These are phyloP conservation scores for Ethmia dodecea DNA, from an alignment of 2,888 invertebrate genomes.

Conservation along the genomic window DNA sequence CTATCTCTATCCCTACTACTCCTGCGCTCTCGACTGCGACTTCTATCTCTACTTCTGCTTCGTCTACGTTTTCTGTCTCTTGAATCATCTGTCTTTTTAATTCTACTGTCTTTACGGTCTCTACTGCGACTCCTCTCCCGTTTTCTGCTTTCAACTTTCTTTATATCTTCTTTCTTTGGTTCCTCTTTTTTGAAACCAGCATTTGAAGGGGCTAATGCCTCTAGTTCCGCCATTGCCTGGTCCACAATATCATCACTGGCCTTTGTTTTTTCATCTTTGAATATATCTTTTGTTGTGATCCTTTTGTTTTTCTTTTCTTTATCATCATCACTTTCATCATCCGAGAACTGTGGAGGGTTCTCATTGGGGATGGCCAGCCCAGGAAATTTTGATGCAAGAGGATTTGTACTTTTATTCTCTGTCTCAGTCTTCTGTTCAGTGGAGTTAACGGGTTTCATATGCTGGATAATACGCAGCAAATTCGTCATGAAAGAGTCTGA, in stretches of 20 bases:
- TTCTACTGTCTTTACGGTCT: conserved; percentile 35
- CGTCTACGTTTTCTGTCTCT: conserved; percentile 31
- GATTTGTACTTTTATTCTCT: conserved; percentile 54
- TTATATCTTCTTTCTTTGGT: conserved; percentile 29
- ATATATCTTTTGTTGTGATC: conserved; percentile 61
- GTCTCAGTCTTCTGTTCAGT: conserved; percentile 32
- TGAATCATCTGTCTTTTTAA: conserved; percentile 39
- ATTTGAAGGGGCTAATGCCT: conserved; percentile 87
- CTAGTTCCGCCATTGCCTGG: conserved; percentile 90
- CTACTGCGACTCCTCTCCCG: conserved; percentile 37
- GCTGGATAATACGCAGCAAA: conserved; percentile 94
- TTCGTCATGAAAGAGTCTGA: conserved; percentile 97
- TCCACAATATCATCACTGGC: conserved; percentile 78
- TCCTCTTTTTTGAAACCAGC: conserved; percentile 27
- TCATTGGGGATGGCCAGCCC: conserved; percentile 90
- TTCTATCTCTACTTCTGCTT: conserved; percentile 28
- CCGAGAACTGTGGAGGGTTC: conserved; percentile 59
- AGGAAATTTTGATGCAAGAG: conserved; percentile 85
- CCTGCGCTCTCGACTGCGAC: conserved; percentile 30
- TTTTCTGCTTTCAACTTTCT: conserved; percentile 33
- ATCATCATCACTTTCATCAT: conserved; percentile 56
- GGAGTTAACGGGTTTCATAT: conserved; percentile 86
- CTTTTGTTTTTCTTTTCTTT: conserved; percentile 40
- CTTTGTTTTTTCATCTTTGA: conserved; percentile 53
- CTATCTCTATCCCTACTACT: conserved; percentile 34